Evolutionary conservation across 1,140 invertebrate genomes (phyloP), one percentile per base, ranked within the genome.

Genomic region (Drosophila orosa): DNA sequence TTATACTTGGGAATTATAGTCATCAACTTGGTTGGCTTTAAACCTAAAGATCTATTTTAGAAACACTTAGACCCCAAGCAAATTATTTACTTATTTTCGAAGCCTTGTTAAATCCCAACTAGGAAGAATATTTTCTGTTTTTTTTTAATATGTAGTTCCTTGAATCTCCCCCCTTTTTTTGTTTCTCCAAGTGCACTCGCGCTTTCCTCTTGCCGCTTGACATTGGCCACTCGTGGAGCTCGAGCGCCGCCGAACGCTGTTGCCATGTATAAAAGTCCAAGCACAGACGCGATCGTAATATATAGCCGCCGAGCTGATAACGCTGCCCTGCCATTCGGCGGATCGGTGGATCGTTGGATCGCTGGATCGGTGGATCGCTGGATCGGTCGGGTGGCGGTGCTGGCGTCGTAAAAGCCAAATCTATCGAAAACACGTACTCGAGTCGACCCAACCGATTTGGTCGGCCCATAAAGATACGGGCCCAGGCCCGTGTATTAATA

Each of bases 381-480:
- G 37, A 9, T 29, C 17, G 29, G 10, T n/a, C 7, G 57, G 62
- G n/a, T 39, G 62, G n/a, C 31, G 62, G 27, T 29, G 44, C 10
- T 48, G 78, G 63, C 55, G 76, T 81, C 80, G 78, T 86, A 86
- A 81, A 85, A 71, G 59, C 60, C 73, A 84, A 84, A 73, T 67
- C 73, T 82, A 85, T 78, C 61, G 65, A 85, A 77, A 78, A 86
- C 81, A 85, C 39, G 73, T 77, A 85, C 81, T 85, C 58, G 60
- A 72, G 13, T 67, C 42, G 72, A 75, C 59, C 65, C 60, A 62
- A 76, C 47, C 74, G 68, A 81, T 74, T 79, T 71, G 47, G 52
- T 48, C 54, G 39, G 65, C 68, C 58, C 74, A 81, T 85, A 85
- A 85, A 85, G 73, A 61, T 86, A 78, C 33, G 69, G 31, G 13